These are phyloP conservation scores for Osmoderma eremita DNA, from an alignment of 2,888 invertebrate genomes.

Conservation along the genomic window DNA sequence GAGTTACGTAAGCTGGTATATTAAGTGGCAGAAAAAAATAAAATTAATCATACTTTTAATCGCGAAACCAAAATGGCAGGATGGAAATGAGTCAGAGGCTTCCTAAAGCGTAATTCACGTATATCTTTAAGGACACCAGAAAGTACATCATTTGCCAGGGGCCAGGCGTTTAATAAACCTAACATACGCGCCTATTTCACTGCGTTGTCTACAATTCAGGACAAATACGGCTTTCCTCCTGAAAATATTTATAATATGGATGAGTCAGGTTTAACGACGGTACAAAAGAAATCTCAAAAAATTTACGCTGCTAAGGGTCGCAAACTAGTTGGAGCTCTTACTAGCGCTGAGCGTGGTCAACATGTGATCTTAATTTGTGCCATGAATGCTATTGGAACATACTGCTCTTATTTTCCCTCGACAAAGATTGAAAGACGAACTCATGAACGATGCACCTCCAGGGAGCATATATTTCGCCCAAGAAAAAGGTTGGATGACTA, in stretches of 20 bases:
- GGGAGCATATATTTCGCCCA: background rate
- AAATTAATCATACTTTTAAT: too few species aligned
- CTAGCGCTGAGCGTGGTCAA: constrained; percentile 57
- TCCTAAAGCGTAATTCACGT: background rate
- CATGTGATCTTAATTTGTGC: constrained; percentile 55
- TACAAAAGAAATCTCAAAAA: constrained; percentile 46
- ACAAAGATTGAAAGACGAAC: constrained; percentile 3
- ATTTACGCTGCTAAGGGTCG: background rate
- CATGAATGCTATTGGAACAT: constrained; percentile 53
- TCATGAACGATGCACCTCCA: constrained; percentile 3
- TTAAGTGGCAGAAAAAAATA: constrained; percentile 17
- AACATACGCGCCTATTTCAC: constrained; percentile 5
- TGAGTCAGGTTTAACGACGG: background rate
- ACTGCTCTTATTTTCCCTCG: constrained; percentile 19
- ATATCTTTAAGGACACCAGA: constrained; percentile 10
- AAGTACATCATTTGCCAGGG: constrained; percentile 24
- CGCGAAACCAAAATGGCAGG: constrained; percentile 3
- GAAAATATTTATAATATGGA: too few species aligned
- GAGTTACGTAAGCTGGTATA: background rate
- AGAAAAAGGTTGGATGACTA: constrained; percentile 10
- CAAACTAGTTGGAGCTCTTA: constrained; percentile 57
- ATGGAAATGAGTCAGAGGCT: constrained; percentile 9
- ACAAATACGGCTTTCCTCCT: background rate
- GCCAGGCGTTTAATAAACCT: constrained; percentile 26
- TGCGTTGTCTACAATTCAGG: background rate